Conservation (phyloP, 2,113 vertebrate species). For the Brachyistius frenatus region DNA sequence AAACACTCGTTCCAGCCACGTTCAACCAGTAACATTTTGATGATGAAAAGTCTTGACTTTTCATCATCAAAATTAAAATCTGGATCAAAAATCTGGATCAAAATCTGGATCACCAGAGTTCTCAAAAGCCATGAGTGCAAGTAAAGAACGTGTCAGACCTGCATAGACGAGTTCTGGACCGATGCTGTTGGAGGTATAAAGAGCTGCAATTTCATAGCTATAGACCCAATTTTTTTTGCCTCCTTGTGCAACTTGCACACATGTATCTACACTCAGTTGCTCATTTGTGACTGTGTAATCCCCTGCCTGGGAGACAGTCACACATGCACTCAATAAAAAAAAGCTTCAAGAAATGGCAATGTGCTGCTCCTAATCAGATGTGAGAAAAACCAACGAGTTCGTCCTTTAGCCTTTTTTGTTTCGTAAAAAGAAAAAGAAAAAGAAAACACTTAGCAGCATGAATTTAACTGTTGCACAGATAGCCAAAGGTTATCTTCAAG, state of each 20-base stretch:
- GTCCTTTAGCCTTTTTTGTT: conserved; percentile 8
- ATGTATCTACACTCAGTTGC: neutral
- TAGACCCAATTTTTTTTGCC: neutral
- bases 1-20: too few relatives aligned
- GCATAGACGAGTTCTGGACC: neutral
- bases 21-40: too few relatives aligned
- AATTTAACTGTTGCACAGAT: neutral
- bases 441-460: conserved; percentile 7
- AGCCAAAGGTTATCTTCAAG: neutral
- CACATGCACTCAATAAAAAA: neutral
- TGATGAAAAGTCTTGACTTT: too few relatives aligned
- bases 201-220: conserved; percentile 2
- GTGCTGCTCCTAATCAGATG: neutral
- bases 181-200: conserved; percentile 4
- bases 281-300: conserved; percentile 28
- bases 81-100: too few relatives aligned
- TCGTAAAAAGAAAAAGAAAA: neutral
- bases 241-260: neutral
- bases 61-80: too few relatives aligned
- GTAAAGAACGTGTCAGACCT: neutral
- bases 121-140: neutral
- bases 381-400: neutral
- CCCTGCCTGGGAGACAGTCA: neutral
- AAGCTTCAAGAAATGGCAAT: neutral
- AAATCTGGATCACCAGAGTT: neutral